Evolutionary conservation across 2,888 invertebrate genomes (phyloP).

Genomic region (Scaptodrosophila latifasciaeformis): DNA sequence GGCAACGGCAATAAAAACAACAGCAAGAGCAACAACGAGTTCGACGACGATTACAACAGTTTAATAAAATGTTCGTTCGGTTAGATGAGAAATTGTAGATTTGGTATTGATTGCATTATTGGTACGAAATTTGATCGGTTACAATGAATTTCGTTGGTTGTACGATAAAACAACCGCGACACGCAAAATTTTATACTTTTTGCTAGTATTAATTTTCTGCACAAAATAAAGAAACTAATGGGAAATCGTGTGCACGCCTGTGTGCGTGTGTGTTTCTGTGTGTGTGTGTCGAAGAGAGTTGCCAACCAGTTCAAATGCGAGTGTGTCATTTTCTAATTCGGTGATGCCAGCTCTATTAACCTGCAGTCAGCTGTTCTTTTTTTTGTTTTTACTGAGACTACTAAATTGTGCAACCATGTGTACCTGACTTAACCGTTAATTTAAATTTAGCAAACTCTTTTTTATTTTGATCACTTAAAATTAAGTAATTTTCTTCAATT

Average conservation of each 20-base stretch:
- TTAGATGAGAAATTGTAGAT: slow-evolving; percentile 3
- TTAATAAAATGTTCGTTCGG: slow-evolving; percentile 16
- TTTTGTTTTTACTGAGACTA: too few species aligned
- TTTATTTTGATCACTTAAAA: too few species aligned
- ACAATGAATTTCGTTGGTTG: slow-evolving; percentile 44
- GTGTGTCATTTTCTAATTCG: too few species aligned
- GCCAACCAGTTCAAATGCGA: too few species aligned
- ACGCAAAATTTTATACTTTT: slow-evolving; percentile 30
- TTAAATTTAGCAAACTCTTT: neutral
- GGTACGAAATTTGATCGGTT: slow-evolving; percentile 34
- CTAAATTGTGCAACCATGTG: neutral
- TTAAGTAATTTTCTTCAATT: too few species aligned
- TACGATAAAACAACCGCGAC: slow-evolving; percentile 2
- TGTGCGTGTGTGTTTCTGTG: slow-evolving; percentile 42
- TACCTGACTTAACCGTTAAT: slow-evolving; percentile 1
- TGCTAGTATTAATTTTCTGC: slow-evolving; percentile 36
- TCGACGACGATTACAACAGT: slow-evolving; percentile 27
- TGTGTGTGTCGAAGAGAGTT: too few species aligned
- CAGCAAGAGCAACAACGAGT: slow-evolving; percentile 22
- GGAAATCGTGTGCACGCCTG: slow-evolving; percentile 51
- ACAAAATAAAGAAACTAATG: slow-evolving; percentile 58
- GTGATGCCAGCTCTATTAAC: neutral
- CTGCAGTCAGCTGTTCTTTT: neutral
- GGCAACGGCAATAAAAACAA: slow-evolving; percentile 37
- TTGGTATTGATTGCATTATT: slow-evolving; percentile 30